A percentile compares a stretch with the other conserved stretches of the same genome.
Conservation (phyloP, 2,888 invertebrate genomes). For the Yponomeuta malinellus region DNA sequence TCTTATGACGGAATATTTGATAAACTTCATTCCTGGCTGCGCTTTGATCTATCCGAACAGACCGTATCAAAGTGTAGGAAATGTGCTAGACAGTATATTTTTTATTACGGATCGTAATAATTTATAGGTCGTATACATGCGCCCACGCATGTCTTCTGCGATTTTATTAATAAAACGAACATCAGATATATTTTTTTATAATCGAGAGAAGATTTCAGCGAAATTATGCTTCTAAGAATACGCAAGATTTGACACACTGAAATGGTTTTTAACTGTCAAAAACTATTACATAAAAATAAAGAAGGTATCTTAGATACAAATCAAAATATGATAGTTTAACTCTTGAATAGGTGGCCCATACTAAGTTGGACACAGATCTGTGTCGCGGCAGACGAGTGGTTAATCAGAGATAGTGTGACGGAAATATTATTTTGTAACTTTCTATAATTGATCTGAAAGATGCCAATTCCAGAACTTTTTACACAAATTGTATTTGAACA, state of each 20-base stretch:
- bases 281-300: not conserved
- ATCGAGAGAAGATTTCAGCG: not conserved
- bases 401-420: too few species aligned
- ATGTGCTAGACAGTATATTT: constrained; percentile 65
- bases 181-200: not conserved
- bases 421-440: not conserved
- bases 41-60: constrained; percentile 72
- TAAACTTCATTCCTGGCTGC: constrained; percentile 55
- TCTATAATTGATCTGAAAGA: not conserved
- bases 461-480: not conserved
- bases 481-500: not conserved
- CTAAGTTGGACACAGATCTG: too few species aligned
- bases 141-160: constrained; percentile 49
- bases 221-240: not conserved
- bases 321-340: not conserved
- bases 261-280: not conserved
- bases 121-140: constrained; percentile 61
- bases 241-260: not conserved
- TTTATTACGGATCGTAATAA: constrained; percentile 61
- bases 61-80: constrained; percentile 71
- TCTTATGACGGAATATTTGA: constrained; percentile 49
- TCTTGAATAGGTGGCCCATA: too few species aligned
- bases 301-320: not conserved
- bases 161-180: constrained; percentile 47
- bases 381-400: too few species aligned